Evolutionary conservation across 64 coral and sea anemone species (phyloP), one percentile per base, ranked within the genome.

Genomic region (Montipora sp.): DNA sequence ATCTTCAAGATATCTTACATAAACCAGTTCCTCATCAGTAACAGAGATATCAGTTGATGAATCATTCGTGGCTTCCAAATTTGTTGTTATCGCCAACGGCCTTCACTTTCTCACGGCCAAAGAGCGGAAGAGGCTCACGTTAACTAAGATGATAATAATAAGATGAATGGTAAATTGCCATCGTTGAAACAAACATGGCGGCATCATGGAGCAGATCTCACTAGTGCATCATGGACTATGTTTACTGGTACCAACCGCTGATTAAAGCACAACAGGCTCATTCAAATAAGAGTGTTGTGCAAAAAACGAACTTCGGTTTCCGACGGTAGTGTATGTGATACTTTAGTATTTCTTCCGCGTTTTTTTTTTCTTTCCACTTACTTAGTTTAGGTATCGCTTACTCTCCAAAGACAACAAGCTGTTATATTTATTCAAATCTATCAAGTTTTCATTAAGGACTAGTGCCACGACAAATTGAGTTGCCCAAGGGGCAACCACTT

Each of bases 211-310:
- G 76, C 76, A 0, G 76, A 78, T 78, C 47, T 49, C 76, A 45
- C 73, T 75, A 75, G 73, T 75, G 73, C 73, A 75, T 75, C 73
- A 75, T 75, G 76, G 76, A 78, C 76, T 78, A 78, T 49, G 76
- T 78, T 78, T 78, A 78, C 76, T 49, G 76, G 76, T 78, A 78
- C 76, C 76, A 78, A 78, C 76, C 14, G 45, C 76, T 78, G 76
- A 78, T 78, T 78, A 78, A 78, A 78, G 76, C 73, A 75, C 24
- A 75, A 75, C 73, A 65, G 61, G 61, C 61, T 65, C 61, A 73
- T 73, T 73, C 70, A 73, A 73, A 73, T 73, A 73, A 73, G 70
- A 73, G 43, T 73, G 70, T 73, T 73, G 70, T 73, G 70, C 23
- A 73, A 73, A 73, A 73, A 73, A 36, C 7, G 70, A 73, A 73